Conservation (phyloP, 2,888 invertebrate species). For the Zhuqinia jingwanae region DNA sequence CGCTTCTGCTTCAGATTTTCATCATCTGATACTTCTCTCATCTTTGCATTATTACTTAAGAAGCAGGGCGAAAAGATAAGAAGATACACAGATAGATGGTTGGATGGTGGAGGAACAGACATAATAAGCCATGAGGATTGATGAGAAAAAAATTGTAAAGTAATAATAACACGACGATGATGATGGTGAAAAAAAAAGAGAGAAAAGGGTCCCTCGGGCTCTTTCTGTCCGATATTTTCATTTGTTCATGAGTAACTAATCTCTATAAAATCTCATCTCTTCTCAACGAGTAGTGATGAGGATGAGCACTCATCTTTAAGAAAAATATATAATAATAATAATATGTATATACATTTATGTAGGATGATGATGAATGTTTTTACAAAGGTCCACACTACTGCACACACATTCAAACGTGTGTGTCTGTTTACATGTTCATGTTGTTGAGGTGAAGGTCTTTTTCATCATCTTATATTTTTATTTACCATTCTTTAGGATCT, state of each 20-base stretch:
- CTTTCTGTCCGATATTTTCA: constrained; percentile 66
- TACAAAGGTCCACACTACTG: not conserved
- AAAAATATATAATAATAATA: constrained; percentile 31
- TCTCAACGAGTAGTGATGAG: constrained; percentile 61
- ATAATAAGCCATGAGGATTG: constrained; percentile 44
- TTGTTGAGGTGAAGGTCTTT: constrained; percentile 63
- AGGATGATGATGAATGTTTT: constrained; percentile 55
- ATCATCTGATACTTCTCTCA: constrained; percentile 47
- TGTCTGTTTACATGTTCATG: constrained; percentile 55
- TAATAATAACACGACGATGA: constrained; percentile 44
- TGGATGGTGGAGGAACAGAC: constrained; percentile 6
- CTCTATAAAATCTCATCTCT: constrained; percentile 69
- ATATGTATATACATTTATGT: constrained; percentile 24
- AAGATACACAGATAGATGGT: not conserved
- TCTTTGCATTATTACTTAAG: constrained; percentile 18
- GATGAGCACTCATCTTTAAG: constrained; percentile 51
- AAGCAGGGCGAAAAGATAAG: constrained; percentile 1
- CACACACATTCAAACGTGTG: constrained; percentile 11
- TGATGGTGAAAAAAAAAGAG: constrained; percentile 21
- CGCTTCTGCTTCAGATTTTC: constrained; percentile 61
- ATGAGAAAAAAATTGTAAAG: constrained; percentile 64
- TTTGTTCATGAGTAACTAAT: constrained; percentile 71
- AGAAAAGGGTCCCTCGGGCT: constrained; percentile 69
- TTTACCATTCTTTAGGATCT: constrained; percentile 4
- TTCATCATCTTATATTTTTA: constrained; percentile 20